phyloP scores from a whole-genome alignment of 2,797 vertebrate genomes.

The Siniperca obscura region DNA sequence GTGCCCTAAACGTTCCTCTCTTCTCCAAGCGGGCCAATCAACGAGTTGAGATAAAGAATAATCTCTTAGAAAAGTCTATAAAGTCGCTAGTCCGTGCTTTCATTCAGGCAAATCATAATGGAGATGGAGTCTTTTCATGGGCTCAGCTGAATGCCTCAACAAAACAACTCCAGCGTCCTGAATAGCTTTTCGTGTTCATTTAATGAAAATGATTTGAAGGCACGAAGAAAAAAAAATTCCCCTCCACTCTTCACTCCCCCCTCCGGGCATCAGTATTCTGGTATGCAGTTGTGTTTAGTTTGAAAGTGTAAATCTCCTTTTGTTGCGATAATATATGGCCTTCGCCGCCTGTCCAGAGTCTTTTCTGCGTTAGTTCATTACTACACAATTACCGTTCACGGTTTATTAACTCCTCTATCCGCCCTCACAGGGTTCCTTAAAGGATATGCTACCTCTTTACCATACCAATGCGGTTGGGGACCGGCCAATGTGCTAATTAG shows the following conservation, averaged over 20 bases:
- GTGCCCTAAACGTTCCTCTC: conserved; percentile 73
- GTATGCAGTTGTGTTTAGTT: conserved; percentile 98
- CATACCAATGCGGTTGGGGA: conserved; percentile 92
- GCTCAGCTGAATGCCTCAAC: conserved; percentile 88
- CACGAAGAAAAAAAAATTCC: conserved; percentile 76
- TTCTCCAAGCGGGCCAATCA: conserved; percentile 72
- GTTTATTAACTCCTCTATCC: conserved; percentile 99
- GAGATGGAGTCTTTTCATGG: conserved; percentile 92
- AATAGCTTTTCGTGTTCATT: conserved; percentile 98
- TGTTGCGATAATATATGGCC: conserved; percentile 98
- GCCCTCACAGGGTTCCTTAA: conserved; percentile 88
- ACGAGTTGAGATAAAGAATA: conserved; percentile 77
- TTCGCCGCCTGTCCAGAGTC: conserved; percentile 97
- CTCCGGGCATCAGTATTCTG: conserved; percentile 93
- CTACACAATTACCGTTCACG: conserved; percentile 99
- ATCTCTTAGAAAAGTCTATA: conserved; percentile 85
- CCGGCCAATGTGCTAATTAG: conserved; percentile 96
- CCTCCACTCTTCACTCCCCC: conserved; percentile 39
- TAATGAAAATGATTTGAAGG: conserved; percentile 96
- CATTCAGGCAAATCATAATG: conserved; percentile 90
- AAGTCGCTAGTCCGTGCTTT: conserved; percentile 82
- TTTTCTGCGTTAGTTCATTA: conserved; percentile 99
- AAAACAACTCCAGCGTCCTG: conserved; percentile 94
- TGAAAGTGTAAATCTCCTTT: conserved; percentile 99
- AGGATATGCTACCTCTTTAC: conserved; percentile 91